Evolutionary conservation across 35 echinoderm and acorn worm species (phyloP).

Genomic region (Apostichopus parvimensis): DNA sequence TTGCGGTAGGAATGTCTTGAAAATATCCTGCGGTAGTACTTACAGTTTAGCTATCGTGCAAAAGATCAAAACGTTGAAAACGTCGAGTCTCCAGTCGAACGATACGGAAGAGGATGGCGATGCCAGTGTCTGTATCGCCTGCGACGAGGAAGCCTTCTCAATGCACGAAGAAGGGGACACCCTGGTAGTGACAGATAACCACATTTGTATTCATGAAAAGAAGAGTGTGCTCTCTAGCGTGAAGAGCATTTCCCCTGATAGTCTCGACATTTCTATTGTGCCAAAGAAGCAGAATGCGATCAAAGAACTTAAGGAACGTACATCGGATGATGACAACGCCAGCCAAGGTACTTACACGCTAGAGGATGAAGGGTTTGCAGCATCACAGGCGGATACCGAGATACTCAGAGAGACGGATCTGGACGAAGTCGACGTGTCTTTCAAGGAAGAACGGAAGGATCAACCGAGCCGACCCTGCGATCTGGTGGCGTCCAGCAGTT

Average conservation of each 20-base stretch:
- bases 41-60: slow-evolving; percentile 83
- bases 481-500: neutral
- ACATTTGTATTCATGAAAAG: slow-evolving; percentile 52
- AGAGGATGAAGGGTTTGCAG: slow-evolving; percentile 48
- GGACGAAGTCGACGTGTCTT: slow-evolving; percentile 34
- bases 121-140: slow-evolving; percentile 56
- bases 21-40: slow-evolving; percentile 75
- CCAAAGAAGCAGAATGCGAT: slow-evolving; percentile 33
- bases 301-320: slow-evolving; percentile 4
- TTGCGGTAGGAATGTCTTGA: slow-evolving; percentile 81
- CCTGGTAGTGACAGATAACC: slow-evolving; percentile 88
- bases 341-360: slow-evolving; percentile 91
- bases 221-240: slow-evolving; percentile 46
- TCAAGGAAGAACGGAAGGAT: neutral
- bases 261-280: slow-evolving; percentile 78
- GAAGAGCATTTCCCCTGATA: slow-evolving; percentile 86
- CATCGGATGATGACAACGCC: slow-evolving; percentile 48
- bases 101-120: slow-evolving; percentile 83
- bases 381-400: slow-evolving; percentile 29
- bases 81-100: slow-evolving; percentile 58
- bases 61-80: slow-evolving; percentile 68
- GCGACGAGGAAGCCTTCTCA: slow-evolving; percentile 71
- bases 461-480: neutral
- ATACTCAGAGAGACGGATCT: slow-evolving; percentile 1
- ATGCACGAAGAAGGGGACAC: slow-evolving; percentile 89